A percentile compares a stretch with the other conserved stretches of the same genome.
phyloP scores from a whole-genome alignment of 2,797 vertebrate species.

The Sandelia bainsii region DNA sequence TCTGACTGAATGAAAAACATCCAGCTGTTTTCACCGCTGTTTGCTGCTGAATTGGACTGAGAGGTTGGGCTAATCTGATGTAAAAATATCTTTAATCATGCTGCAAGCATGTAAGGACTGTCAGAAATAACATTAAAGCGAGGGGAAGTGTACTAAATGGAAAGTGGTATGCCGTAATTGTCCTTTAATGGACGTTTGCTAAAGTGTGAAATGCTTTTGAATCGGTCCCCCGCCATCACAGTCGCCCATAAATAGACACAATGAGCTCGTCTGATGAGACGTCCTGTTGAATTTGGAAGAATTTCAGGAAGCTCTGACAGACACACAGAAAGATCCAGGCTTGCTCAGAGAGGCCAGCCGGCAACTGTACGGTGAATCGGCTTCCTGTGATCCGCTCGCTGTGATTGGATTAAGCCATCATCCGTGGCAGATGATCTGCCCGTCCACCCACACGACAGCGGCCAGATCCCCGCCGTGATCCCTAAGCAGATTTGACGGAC shows the following conservation, averaged over 20 bases:
- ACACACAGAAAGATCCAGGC: conserved; percentile 29
- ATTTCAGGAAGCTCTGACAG: neutral
- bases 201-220: conserved; percentile 55
- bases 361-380: conserved; percentile 41
- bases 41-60: conserved; percentile 29
- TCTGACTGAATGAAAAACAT: conserved; percentile 28
- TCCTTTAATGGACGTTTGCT: conserved; percentile 53
- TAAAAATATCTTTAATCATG: conserved; percentile 61
- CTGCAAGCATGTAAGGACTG: conserved; percentile 24
- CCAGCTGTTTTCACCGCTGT: conserved; percentile 15
- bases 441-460: conserved; percentile 60
- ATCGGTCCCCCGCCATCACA: conserved; percentile 34
- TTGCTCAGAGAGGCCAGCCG: neutral
- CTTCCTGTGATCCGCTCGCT: conserved; percentile 67
- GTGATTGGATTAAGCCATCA: conserved; percentile 78
- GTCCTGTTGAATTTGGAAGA: conserved; percentile 44
- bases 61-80: conserved; percentile 40
- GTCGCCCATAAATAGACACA: conserved; percentile 41
- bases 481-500: conserved; percentile 80
- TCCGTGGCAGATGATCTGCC: conserved; percentile 63
- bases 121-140: conserved; percentile 59
- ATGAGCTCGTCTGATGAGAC: conserved; percentile 20
- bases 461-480: conserved; percentile 55
- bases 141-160: conserved; percentile 21
- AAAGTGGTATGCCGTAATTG: conserved; percentile 42